These are phyloP conservation scores for Rallus limicola DNA, from an alignment of 2,113 vertebrate species.

Conservation along the genomic window DNA sequence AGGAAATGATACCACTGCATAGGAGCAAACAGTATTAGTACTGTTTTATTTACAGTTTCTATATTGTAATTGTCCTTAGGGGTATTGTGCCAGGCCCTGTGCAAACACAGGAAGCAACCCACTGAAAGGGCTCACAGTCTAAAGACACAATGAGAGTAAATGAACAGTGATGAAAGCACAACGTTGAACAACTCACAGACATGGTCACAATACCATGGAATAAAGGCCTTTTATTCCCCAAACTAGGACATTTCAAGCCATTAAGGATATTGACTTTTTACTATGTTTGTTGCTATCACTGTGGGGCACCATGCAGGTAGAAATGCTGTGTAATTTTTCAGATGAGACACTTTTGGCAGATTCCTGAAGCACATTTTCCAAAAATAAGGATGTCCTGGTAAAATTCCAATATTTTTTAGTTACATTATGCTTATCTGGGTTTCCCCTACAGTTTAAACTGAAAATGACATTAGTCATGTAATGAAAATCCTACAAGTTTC, in stretches of 20 bases:
- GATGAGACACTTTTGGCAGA: neutral
- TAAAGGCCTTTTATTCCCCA: constrained; percentile 1
- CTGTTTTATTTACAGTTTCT: neutral
- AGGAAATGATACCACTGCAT: neutral
- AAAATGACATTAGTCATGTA: neutral
- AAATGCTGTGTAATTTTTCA: constrained; percentile 26
- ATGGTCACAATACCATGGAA: neutral
- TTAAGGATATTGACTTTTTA: neutral
- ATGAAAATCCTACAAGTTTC: neutral
- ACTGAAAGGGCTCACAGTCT: neutral
- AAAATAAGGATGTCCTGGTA: neutral
- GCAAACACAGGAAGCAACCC: neutral
- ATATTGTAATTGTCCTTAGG: neutral
- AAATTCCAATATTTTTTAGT: neutral
- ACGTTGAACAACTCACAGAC: neutral
- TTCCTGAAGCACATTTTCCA: neutral
- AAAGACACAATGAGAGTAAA: neutral
- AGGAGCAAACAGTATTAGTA: neutral
- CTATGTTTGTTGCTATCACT: neutral
- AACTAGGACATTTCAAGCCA: neutral
- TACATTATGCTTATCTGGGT: neutral
- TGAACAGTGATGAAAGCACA: neutral
- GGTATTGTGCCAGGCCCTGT: neutral
- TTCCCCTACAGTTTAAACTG: neutral
- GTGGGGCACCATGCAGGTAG: neutral